These are phyloP conservation scores for Rhagologus leucostigma DNA, from an alignment of 2,113 vertebrate species.

Conservation along the genomic window DNA sequence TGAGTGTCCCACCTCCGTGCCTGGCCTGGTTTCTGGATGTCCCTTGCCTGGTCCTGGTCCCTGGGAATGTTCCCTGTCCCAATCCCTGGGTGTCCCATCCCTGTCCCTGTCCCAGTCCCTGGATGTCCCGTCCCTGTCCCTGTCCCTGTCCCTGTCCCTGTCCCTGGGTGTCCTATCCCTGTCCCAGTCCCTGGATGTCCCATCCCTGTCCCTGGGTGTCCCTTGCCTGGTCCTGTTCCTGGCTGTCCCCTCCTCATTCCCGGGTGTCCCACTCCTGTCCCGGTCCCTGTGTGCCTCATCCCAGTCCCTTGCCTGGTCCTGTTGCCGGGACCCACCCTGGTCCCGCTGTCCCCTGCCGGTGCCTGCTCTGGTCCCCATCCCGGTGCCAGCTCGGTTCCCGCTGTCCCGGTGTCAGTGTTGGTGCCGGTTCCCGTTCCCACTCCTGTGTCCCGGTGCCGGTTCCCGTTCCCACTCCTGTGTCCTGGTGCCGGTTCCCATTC, in stretches of 20 bases:
- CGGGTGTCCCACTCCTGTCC: background rate
- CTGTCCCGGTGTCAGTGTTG: background rate
- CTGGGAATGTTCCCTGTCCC: background rate
- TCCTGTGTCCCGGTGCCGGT: background rate
- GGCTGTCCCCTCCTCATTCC: background rate
- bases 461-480: background rate
- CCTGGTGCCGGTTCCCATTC: background rate
- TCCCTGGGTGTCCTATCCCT: too few species aligned
- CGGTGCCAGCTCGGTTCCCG: background rate
- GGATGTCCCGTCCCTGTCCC: background rate
- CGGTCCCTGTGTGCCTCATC: background rate
- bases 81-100: background rate
- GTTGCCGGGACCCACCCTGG: background rate
- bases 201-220: too few species aligned
- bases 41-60: background rate
- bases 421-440: background rate
- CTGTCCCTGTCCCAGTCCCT: background rate
- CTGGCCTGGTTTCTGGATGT: background rate
- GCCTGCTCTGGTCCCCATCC: background rate
- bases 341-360: background rate
- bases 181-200: too few species aligned
- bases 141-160: background rate
- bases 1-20: background rate
- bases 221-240: background rate
- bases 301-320: background rate